Evolutionary conservation across 2,113 vertebrate genomes (phyloP).

Genomic region (Polypterus bichir): DNA sequence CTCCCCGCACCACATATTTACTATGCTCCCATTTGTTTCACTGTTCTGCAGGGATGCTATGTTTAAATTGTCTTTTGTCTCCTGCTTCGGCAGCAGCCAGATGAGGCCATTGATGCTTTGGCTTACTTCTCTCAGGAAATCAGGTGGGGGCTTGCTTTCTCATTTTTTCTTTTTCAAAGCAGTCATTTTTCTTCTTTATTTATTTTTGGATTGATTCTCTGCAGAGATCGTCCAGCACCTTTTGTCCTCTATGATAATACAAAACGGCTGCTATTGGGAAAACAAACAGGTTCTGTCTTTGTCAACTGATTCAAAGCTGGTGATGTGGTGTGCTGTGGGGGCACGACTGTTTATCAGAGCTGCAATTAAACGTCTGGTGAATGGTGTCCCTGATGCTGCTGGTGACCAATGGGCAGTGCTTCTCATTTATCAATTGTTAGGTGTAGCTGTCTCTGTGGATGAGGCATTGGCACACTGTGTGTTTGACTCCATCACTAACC

Average conservation of each 20-base stretch:
- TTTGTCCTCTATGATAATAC: neutral
- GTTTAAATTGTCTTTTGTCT: neutral
- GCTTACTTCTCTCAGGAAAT: neutral
- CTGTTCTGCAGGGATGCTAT: neutral
- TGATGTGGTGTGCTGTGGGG: no score
- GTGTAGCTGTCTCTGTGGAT: no score
- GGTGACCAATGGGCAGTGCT: no score
- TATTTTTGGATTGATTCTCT: neutral
- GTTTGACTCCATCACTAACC: no score
- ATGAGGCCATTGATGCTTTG: neutral
- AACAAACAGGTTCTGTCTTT: neutral
- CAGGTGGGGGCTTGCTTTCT: neutral
- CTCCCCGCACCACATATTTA: no score
- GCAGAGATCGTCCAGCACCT: neutral
- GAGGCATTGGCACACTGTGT: no score
- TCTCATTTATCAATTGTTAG: no score
- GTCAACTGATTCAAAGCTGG: neutral
- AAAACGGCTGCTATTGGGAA: neutral
- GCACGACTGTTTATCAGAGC: neutral
- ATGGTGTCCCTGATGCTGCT: neutral
- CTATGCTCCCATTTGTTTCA: no score
- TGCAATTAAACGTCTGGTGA: neutral
- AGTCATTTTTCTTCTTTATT: no score
- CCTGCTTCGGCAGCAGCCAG: neutral
- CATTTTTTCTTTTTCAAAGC: no score